These are phyloP conservation scores for Sitobion miscanthi DNA, from an alignment of 1,140 invertebrate species.

Conservation along the genomic window DNA sequence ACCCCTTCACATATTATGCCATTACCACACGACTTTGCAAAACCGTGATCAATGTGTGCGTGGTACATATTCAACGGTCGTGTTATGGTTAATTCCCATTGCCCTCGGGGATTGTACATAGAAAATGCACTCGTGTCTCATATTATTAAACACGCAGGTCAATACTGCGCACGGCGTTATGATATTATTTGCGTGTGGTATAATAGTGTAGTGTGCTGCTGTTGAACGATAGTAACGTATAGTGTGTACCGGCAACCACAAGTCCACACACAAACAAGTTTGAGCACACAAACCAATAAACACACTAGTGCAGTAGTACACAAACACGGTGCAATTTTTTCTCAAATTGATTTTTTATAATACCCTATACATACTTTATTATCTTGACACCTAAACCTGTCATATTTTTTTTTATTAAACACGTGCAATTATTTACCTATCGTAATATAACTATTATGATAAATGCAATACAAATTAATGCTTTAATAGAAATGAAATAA, in stretches of 20 bases:
- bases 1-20: not conserved
- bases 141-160: slow-evolving; percentile 9
- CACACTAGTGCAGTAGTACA: not conserved
- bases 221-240: not conserved
- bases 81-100: slow-evolving; percentile 14
- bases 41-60: not conserved
- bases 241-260: not conserved
- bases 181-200: not conserved
- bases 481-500: not conserved
- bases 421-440: not conserved
- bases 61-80: not conserved
- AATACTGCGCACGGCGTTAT: not conserved
- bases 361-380: not conserved
- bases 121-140: not conserved
- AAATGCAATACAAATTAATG: not conserved
- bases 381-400: not conserved
- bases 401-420: not conserved
- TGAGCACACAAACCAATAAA: not conserved
- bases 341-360: not conserved
- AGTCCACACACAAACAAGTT: not conserved
- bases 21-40: not conserved
- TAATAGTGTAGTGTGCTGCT: not conserved
- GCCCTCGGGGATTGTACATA: not conserved
- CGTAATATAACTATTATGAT: not conserved
- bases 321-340: not conserved